These are phyloP conservation scores for Aviceda subcristata DNA, from an alignment of 2,113 vertebrate species.

Conservation along the genomic window DNA sequence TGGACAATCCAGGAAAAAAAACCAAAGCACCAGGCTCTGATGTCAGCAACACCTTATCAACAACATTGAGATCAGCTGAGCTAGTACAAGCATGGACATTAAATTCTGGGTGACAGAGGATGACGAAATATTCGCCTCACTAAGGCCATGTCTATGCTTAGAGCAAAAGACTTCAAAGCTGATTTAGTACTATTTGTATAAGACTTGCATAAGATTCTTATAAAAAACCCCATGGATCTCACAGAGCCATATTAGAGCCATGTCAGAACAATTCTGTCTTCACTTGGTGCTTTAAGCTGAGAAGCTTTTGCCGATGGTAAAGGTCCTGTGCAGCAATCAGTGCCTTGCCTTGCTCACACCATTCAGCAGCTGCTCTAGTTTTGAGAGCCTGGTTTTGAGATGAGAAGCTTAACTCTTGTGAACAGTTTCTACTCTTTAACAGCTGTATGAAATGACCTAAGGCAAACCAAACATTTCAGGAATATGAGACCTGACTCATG, in stretches of 20 bases:
- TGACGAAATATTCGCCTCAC: neutral
- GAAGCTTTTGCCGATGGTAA: neutral
- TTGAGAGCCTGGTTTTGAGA: neutral
- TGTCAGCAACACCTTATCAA: neutral
- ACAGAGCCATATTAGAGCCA: neutral
- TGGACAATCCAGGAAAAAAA: neutral
- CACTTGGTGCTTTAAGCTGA: neutral
- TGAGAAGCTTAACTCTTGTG: neutral
- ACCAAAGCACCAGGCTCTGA: neutral
- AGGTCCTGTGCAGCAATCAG: neutral
- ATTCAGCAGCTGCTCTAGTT: neutral
- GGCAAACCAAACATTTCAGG: neutral
- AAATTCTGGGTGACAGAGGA: neutral
- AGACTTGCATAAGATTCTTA: neutral
- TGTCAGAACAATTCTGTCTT: neutral
- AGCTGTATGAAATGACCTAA: neutral
- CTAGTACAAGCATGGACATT: fast-evolving
- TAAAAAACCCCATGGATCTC: neutral
- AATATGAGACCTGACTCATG: neutral
- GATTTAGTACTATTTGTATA: neutral
- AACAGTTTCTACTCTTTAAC: neutral
- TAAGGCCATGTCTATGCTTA: neutral
- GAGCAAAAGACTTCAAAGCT: neutral
- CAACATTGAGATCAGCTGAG: neutral
- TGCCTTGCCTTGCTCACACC: neutral